phyloP scores from a whole-genome alignment of 2,113 vertebrate genomes.

The Indicator indicator region DNA sequence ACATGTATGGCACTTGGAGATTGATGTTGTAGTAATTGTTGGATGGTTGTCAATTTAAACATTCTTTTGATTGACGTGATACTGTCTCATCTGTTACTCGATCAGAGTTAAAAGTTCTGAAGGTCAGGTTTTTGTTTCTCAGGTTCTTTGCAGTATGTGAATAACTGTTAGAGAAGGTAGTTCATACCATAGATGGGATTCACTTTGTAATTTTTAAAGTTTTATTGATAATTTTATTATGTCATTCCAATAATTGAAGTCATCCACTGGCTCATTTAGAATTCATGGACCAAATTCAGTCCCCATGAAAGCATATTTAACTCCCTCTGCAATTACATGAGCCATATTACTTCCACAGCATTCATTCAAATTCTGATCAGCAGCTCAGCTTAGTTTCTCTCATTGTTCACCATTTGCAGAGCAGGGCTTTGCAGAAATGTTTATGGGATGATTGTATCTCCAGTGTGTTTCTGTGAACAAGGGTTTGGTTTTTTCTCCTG shows the following conservation, averaged over 20 bases:
- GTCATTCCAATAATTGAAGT: slow-evolving; percentile 35
- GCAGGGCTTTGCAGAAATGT: not conserved
- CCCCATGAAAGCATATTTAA: slow-evolving; percentile 13
- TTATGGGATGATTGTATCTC: not conserved
- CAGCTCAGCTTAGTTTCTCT: not conserved
- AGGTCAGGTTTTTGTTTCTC: slow-evolving; percentile 27
- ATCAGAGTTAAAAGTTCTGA: not conserved
- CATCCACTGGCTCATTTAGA: slow-evolving; percentile 34
- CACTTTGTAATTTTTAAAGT: not conserved
- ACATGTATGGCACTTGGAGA: not conserved
- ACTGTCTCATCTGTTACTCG: not conserved
- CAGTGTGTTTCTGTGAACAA: not conserved
- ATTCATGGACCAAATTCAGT: slow-evolving; percentile 27
- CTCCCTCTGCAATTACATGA: not conserved
- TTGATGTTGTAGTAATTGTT: not conserved
- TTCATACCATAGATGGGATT: not conserved
- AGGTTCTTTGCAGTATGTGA: not conserved
- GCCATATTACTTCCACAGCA: not conserved
- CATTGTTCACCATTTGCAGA: not conserved
- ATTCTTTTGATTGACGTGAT: not conserved
- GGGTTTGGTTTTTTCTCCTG: not conserved
- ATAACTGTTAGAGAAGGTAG: not conserved
- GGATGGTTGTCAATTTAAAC: not conserved
- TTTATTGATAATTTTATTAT: slow-evolving; percentile 46
- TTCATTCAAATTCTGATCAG: slow-evolving; percentile 47